Percentiles rank a stretch among this genome's conserved stretches.
phyloP scores from a whole-genome alignment of 2,797 vertebrate species.

The Denticeps clupeoides region DNA sequence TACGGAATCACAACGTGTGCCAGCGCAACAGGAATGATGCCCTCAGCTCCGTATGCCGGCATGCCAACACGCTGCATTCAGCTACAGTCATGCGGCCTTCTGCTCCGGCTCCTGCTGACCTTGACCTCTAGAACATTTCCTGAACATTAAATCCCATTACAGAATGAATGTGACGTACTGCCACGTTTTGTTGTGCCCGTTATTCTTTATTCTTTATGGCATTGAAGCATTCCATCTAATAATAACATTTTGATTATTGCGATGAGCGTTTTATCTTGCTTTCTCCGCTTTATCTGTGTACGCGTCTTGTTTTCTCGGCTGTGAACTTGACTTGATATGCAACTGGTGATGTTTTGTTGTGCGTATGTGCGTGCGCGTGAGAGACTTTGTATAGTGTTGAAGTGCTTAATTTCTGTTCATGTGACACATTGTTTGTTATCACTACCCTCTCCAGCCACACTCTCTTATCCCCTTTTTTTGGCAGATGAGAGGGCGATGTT shows the following conservation, averaged over 20 bases:
- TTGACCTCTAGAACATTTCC: too few species aligned
- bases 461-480: constrained; percentile 20
- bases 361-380: constrained; percentile 33
- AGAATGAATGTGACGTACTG: too few species aligned
- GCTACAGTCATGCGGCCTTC: too few species aligned
- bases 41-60: too few species aligned
- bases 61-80: too few species aligned
- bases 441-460: constrained; percentile 26
- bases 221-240: constrained; percentile 28
- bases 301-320: constrained; percentile 41
- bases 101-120: too few species aligned
- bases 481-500: constrained; percentile 27
- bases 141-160: too few species aligned
- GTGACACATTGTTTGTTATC: not conserved
- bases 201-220: constrained; percentile 19
- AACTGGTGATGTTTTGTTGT: constrained; percentile 27
- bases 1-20: too few species aligned
- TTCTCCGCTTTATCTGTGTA: constrained; percentile 24
- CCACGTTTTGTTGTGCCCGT: constrained; percentile 31
- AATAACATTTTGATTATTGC: too few species aligned
- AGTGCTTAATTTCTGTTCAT: constrained; percentile 44
- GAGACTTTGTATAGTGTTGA: constrained; percentile 39
- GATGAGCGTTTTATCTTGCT: too few species aligned
- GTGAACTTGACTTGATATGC: constrained; percentile 49
- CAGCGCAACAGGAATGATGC: too few species aligned